Evolutionary conservation across 2,797 vertebrate species (phyloP).

Genomic region (Cuniculus paca): DNA sequence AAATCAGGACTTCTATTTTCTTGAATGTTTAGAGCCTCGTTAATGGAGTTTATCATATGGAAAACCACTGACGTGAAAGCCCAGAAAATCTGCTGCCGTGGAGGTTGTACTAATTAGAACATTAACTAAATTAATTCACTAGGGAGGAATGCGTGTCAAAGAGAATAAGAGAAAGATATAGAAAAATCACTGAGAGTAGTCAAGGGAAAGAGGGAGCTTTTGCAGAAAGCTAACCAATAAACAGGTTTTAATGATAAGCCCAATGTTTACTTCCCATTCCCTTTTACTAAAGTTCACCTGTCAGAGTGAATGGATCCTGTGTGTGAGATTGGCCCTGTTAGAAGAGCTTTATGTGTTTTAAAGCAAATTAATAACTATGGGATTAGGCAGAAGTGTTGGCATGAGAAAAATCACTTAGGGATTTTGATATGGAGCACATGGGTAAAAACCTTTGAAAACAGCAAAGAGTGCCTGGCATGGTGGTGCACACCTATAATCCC

Average conservation of each 20-base stretch:
- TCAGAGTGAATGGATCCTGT: neutral
- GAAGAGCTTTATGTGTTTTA: slow-evolving; percentile 12
- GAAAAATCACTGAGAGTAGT: slow-evolving; percentile 63
- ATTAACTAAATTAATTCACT: slow-evolving; percentile 77
- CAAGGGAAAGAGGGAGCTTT: neutral
- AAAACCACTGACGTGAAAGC: slow-evolving; percentile 71
- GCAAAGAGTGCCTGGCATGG: neutral
- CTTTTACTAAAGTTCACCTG: slow-evolving; percentile 28
- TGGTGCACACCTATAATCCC: neutral
- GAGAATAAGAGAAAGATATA: slow-evolving; percentile 37
- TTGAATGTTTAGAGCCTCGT: slow-evolving; percentile 45
- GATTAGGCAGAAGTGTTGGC: neutral
- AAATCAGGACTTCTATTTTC: slow-evolving; percentile 59
- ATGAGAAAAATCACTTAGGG: slow-evolving; percentile 1
- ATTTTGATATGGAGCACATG: neutral
- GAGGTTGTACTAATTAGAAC: slow-evolving; percentile 71
- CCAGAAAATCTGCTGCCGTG: slow-evolving; percentile 64
- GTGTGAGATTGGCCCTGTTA: neutral
- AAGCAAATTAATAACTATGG: neutral
- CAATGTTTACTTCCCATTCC: neutral
- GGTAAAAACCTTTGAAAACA: neutral
- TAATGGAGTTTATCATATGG: slow-evolving; percentile 74
- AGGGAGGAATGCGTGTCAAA: slow-evolving; percentile 4
- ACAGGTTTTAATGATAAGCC: slow-evolving; percentile 32
- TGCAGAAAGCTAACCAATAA: slow-evolving; percentile 40